Conservation (phyloP, 2,113 vertebrate species). For the Thryonomys swinderianus region DNA sequence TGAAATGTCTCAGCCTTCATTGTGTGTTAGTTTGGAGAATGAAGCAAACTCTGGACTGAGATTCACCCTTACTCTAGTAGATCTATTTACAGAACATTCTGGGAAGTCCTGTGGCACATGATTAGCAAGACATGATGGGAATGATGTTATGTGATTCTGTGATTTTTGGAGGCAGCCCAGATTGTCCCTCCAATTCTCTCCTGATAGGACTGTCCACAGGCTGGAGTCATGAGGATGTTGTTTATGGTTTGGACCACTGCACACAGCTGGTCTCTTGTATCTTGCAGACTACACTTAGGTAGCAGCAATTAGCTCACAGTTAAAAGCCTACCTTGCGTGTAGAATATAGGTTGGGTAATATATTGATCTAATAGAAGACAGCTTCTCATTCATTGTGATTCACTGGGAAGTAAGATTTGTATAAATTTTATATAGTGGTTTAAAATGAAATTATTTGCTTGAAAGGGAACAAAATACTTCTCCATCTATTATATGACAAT, state of each 20-base stretch:
- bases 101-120: not conserved
- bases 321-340: conserved; percentile 9
- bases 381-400: conserved; percentile 42
- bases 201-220: not conserved
- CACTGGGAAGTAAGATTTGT: not conserved
- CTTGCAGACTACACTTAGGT: not conserved
- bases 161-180: not conserved
- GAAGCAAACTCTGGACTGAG: not conserved
- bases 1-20: not conserved
- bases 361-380: conserved; percentile 27
- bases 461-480: not conserved
- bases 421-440: conserved; percentile 37
- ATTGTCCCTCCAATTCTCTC: not conserved
- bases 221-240: not conserved
- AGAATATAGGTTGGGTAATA: conserved; percentile 31
- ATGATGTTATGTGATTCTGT: not conserved
- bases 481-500: not conserved
- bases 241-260: not conserved
- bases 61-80: not conserved
- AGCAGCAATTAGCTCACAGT: conserved; percentile 18
- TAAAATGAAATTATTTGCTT: conserved; percentile 61
- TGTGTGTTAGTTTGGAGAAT: accelerated
- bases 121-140: not conserved
- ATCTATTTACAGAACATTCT: not conserved
- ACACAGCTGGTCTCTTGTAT: not conserved